Percentiles rank a stretch among this genome's conserved stretches.
phyloP scores from a whole-genome alignment of 1,140 invertebrate genomes.

The Drosophila gunungcola region DNA sequence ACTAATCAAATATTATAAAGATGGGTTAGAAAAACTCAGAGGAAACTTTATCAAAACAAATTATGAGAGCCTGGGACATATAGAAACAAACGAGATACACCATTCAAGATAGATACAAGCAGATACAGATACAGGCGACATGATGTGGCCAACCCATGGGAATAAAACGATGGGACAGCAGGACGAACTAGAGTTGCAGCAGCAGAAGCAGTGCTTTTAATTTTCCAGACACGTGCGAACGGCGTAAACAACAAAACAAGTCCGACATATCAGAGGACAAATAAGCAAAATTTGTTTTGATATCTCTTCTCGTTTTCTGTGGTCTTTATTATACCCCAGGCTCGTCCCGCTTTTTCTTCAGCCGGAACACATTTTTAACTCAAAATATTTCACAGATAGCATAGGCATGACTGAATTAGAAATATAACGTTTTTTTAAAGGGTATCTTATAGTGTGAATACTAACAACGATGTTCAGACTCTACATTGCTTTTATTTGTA shows the following conservation, averaged over 20 bases:
- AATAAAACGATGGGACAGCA: background rate
- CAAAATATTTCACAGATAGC: background rate
- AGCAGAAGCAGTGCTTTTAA: slow-evolving; percentile 23
- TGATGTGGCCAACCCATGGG: slow-evolving; percentile 4
- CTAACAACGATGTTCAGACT: no score
- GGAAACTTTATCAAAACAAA: slow-evolving; percentile 57
- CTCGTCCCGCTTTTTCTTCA: background rate
- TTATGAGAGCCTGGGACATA: slow-evolving; percentile 29
- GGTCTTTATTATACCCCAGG: background rate
- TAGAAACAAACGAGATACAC: slow-evolving; percentile 10
- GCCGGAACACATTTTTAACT: background rate
- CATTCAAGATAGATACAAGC: slow-evolving; percentile 9
- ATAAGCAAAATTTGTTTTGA: slow-evolving; percentile 25
- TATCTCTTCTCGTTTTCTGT: background rate
- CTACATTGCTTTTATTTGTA: background rate
- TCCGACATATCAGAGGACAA: slow-evolving; percentile 21
- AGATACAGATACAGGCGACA: slow-evolving; percentile 15
- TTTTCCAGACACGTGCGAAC: slow-evolving; percentile 53
- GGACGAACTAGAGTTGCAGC: background rate
- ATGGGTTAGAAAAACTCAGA: slow-evolving; percentile 23
- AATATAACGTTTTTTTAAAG: no score
- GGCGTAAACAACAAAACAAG: slow-evolving; percentile 53
- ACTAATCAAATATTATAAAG: background rate
- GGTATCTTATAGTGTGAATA: background rate
- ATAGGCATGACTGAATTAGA: no score